Evolutionary conservation across 2,888 invertebrate species (phyloP).

Genomic region (Schizaphis graminum): DNA sequence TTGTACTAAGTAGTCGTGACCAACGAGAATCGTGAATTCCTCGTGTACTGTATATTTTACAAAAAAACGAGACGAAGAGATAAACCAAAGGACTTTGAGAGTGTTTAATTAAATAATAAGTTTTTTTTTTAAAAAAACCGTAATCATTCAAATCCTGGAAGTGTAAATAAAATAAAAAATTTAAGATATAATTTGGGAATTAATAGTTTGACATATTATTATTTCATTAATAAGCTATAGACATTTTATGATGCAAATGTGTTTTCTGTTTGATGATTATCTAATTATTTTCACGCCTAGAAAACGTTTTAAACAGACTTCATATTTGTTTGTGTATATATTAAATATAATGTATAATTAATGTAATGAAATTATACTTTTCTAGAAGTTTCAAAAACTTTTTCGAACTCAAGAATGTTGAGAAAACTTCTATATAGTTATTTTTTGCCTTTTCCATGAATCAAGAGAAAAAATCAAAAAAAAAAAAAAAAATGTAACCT

Average conservation of each 20-base stretch:
- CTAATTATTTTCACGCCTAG: constrained; percentile 22
- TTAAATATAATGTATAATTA: constrained; percentile 43
- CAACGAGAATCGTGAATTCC: constrained; percentile 55
- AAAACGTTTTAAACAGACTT: constrained; percentile 42
- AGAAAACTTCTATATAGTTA: constrained; percentile 30
- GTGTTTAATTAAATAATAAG: constrained; percentile 58
- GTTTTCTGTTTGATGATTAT: constrained; percentile 1
- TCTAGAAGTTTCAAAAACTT: constrained; percentile 32
- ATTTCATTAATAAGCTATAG: neutral
- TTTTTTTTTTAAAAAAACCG: neutral
- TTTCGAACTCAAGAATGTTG: constrained; percentile 8
- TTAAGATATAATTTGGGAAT: neutral
- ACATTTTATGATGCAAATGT: constrained; percentile 21
- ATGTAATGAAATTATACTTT: constrained; percentile 51
- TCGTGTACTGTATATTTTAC: constrained; percentile 38
- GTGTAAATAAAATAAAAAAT: neutral
- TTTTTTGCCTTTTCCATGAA: constrained; percentile 21
- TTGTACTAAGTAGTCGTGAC: constrained; percentile 58
- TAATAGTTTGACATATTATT: neutral
- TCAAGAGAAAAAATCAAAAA: constrained; percentile 2
- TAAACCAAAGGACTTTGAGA: neutral
- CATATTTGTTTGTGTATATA: neutral
- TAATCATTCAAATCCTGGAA: neutral
- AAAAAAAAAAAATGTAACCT: constrained; percentile 43
- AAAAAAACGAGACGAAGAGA: constrained; percentile 39